Percentiles rank a stretch among this genome's conserved stretches.
Evolutionary conservation across 2,797 vertebrate species (phyloP).

Genomic region (Spea hammondii): DNA sequence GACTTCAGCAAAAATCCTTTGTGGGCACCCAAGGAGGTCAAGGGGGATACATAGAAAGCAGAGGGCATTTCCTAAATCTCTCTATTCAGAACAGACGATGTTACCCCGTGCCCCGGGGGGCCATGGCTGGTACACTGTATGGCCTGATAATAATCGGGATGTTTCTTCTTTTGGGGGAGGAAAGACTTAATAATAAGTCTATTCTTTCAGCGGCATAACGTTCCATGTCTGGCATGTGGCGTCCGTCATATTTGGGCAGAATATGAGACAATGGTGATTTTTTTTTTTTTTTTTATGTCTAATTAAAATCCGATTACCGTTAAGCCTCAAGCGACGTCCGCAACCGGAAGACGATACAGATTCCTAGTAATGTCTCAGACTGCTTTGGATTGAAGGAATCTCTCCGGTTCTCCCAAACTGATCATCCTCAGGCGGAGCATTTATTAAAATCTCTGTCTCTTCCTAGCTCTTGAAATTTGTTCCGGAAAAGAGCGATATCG

Average conservation of each 20-base stretch:
- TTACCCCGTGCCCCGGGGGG: background rate
- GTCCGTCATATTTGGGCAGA: no score
- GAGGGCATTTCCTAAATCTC: slow-evolving; percentile 10
- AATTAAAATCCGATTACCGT: no score
- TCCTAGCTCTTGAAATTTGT: slow-evolving; percentile 89
- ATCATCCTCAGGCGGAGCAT: no score
- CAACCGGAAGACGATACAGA: no score
- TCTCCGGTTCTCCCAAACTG: no score
- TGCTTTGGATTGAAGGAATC: no score
- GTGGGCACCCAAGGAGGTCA: background rate
- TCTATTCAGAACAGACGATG: background rate
- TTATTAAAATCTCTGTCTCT: slow-evolving; percentile 5
- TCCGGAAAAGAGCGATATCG: slow-evolving; percentile 91
- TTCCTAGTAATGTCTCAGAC: no score
- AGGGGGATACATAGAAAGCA: background rate
- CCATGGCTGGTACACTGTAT: background rate
- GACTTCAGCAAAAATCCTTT: background rate
- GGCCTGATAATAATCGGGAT: background rate
- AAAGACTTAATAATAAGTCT: no score
- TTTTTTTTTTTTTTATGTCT: no score
- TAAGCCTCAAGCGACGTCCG: no score
- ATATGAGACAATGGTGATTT: no score
- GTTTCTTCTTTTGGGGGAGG: background rate
- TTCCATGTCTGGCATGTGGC: no score
- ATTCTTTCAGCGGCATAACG: background rate